Percentiles rank a stretch among this genome's conserved stretches.
These are phyloP conservation scores for Hiodon alosoides DNA, from an alignment of 2,113 vertebrate genomes.

Conservation along the genomic window DNA sequence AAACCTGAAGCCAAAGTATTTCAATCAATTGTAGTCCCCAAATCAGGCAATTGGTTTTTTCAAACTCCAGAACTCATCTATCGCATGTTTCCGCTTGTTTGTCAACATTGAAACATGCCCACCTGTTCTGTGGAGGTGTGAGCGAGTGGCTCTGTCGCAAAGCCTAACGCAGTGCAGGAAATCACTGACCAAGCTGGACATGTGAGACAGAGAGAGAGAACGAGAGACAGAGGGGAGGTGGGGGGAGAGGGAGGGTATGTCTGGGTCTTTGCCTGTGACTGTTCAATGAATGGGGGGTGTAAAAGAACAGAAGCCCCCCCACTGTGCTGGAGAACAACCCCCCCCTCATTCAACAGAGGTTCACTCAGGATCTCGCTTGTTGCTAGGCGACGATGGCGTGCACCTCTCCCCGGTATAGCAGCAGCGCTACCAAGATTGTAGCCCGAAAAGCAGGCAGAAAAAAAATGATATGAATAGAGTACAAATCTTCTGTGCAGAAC, in stretches of 20 bases:
- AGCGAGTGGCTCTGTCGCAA: slow-evolving; percentile 5
- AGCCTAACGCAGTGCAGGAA: neutral
- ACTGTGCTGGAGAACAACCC: slow-evolving; percentile 2
- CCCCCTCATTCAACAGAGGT: slow-evolving; percentile 1
- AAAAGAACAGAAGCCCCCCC: neutral
- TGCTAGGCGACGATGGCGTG: slow-evolving; percentile 14
- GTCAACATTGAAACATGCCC: slow-evolving; percentile 5
- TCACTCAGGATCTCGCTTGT: slow-evolving; percentile 2
- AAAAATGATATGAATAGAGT: neutral
- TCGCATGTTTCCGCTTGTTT: neutral
- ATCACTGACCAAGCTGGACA: slow-evolving; percentile 10
- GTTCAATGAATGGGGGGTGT: neutral
- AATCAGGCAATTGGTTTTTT: too few relatives aligned
- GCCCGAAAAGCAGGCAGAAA: slow-evolving; percentile 3
- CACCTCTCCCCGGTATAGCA: slow-evolving; percentile 5
- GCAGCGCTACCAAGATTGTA: neutral
- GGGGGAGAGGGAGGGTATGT: neutral
- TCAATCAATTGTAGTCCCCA: too few relatives aligned
- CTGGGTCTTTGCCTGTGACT: too few relatives aligned
- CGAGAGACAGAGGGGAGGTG: neutral
- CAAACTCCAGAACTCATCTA: neutral
- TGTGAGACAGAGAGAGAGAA: neutral
- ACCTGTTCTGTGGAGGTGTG: slow-evolving; percentile 1
- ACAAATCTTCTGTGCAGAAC: neutral
- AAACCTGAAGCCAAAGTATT: too few relatives aligned